Conservation (phyloP, 2,113 vertebrate species). For the Beaufortia kweichowensis region DNA sequence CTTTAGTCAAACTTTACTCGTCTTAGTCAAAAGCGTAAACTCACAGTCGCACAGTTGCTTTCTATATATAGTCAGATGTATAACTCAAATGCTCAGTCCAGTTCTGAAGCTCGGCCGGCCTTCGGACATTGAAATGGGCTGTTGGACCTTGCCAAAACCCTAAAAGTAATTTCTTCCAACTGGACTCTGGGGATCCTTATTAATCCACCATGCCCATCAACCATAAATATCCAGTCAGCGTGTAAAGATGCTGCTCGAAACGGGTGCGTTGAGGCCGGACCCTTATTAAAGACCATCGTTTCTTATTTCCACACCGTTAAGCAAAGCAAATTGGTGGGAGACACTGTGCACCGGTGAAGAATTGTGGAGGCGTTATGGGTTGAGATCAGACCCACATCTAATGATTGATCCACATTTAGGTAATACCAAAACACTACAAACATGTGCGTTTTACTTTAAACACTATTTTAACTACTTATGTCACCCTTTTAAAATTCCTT, state of each 20-base stretch:
- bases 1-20: not conserved
- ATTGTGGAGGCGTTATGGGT: constrained; percentile 14
- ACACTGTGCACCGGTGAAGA: constrained; percentile 56
- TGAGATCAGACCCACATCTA: not conserved
- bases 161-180: constrained; percentile 66
- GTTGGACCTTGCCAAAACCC: constrained; percentile 63
- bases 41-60: constrained; percentile 49
- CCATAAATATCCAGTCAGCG: constrained; percentile 67
- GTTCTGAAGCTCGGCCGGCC: constrained; percentile 67
- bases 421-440: not conserved
- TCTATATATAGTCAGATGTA: constrained; percentile 55
- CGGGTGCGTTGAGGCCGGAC: constrained; percentile 58
- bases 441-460: no score
- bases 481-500: not conserved
- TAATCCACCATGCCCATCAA: constrained; percentile 68
- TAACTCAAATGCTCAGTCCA: constrained; percentile 48
- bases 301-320: constrained; percentile 66
- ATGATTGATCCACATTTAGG: not conserved
- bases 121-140: constrained; percentile 63
- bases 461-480: not conserved
- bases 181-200: constrained; percentile 65
- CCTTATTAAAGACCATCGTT: constrained; percentile 62
- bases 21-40: constrained; percentile 52
- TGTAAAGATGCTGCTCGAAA: constrained; percentile 59
- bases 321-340: constrained; percentile 65